Percentiles rank a stretch among this genome's conserved stretches.
Conservation (phyloP, 2,888 invertebrate genomes). For the Microctonus hyperodae region DNA sequence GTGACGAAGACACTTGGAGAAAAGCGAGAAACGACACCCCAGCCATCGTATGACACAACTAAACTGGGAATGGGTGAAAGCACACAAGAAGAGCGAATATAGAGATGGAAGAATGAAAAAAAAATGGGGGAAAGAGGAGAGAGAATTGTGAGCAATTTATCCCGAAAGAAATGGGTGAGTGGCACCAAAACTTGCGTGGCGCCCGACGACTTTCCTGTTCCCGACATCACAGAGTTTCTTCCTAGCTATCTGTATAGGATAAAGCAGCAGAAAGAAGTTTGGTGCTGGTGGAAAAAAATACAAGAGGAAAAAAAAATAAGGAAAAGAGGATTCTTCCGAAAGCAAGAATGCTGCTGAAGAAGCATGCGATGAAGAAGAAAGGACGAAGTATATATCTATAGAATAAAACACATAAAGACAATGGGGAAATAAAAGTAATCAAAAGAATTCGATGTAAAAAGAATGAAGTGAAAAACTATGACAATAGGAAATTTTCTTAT, state of each 20-base stretch:
- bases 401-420: neutral
- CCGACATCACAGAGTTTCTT: conserved; percentile 13
- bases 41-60: neutral
- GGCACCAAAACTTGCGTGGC: conserved; percentile 37
- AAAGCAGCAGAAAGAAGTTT: conserved; percentile 18
- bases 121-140: conserved; percentile 14
- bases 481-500: neutral
- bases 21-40: neutral
- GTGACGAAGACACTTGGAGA: neutral
- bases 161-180: conserved; percentile 36
- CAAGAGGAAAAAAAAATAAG: neutral
- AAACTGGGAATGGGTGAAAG: conserved; percentile 1
- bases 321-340: conserved; percentile 3
- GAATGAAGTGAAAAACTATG: neutral
- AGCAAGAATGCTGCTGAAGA: conserved; percentile 23
- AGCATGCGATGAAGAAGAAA: conserved; percentile 2
- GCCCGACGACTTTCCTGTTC: conserved; percentile 34
- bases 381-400: neutral
- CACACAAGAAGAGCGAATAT: neutral
- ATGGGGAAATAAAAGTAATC: neutral
- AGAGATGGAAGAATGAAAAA: neutral
- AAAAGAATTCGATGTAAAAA: neutral
- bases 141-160: conserved; percentile 29
- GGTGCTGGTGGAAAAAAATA: neutral
- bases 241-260: conserved; percentile 1